These are phyloP conservation scores for Drosophila formosana DNA, from an alignment of 2,888 invertebrate species.

Conservation along the genomic window DNA sequence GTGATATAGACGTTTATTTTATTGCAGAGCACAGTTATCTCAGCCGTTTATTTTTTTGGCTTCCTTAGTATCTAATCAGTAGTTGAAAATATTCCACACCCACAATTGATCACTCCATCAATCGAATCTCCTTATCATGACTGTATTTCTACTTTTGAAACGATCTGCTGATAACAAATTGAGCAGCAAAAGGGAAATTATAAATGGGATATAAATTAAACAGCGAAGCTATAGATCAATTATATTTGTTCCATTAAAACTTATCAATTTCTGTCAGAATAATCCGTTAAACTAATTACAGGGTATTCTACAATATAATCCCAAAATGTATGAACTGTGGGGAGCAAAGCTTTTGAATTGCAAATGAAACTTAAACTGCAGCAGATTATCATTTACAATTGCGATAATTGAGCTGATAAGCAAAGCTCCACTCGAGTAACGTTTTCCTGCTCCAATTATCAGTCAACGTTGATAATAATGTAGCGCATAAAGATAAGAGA, in stretches of 20 bases:
- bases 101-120: slow-evolving; percentile 1
- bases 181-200: neutral
- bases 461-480: slow-evolving; percentile 3
- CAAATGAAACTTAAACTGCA: neutral
- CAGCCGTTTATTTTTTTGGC: neutral
- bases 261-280: neutral
- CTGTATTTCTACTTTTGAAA: neutral
- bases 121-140: neutral
- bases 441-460: slow-evolving; percentile 3
- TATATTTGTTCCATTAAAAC: too few relatives aligned
- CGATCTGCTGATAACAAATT: neutral
- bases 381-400: slow-evolving; percentile 8
- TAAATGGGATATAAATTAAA: neutral
- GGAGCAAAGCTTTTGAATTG: neutral
- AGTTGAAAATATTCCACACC: neutral
- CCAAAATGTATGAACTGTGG: neutral
- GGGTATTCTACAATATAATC: neutral
- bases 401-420: slow-evolving; percentile 5
- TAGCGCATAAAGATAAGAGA: neutral
- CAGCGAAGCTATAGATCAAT: too few relatives aligned
- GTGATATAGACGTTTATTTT: neutral
- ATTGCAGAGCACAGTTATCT: neutral
- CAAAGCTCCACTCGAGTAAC: neutral
- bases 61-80: slow-evolving; percentile 4
- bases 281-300: neutral